A percentile compares a stretch with the other conserved stretches of the same genome.
Evolutionary conservation across 2,113 vertebrate genomes (phyloP).

Genomic region (Alethe castanea): DNA sequence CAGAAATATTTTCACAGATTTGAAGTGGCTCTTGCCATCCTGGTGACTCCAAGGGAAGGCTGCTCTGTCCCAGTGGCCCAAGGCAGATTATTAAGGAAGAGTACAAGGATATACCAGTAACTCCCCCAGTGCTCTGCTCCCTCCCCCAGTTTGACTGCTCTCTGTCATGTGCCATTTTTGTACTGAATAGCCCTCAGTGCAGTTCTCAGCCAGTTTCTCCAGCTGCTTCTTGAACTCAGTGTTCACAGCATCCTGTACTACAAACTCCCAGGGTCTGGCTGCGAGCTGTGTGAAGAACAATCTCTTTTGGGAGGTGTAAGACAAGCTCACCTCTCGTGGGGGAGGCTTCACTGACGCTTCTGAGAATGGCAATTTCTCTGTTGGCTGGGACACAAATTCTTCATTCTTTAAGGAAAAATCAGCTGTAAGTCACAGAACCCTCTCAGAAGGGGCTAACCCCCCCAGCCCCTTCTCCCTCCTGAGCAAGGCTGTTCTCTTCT

Average conservation of each 20-base stretch:
- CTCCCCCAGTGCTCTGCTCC: not conserved
- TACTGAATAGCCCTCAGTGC: not conserved
- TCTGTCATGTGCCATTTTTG: not conserved
- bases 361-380: not conserved
- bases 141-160: not conserved
- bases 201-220: not conserved
- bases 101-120: not conserved
- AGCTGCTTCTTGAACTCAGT: not conserved
- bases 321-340: slow-evolving; percentile 27
- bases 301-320: not conserved
- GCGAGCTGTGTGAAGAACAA: not conserved
- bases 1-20: not conserved
- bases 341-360: not conserved
- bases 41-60: not conserved
- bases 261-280: not conserved
- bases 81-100: not conserved
- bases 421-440: not conserved
- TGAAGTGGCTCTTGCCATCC: not conserved
- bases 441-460: not conserved
- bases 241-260: not conserved
- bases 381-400: slow-evolving; percentile 27
- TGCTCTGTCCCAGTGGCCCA: not conserved
- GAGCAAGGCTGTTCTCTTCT: not conserved
- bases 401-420: slow-evolving; percentile 36
- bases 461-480: not conserved